These are phyloP conservation scores for Ginglymostoma cirratum DNA, from an alignment of 2,113 vertebrate species.

Conservation along the genomic window DNA sequence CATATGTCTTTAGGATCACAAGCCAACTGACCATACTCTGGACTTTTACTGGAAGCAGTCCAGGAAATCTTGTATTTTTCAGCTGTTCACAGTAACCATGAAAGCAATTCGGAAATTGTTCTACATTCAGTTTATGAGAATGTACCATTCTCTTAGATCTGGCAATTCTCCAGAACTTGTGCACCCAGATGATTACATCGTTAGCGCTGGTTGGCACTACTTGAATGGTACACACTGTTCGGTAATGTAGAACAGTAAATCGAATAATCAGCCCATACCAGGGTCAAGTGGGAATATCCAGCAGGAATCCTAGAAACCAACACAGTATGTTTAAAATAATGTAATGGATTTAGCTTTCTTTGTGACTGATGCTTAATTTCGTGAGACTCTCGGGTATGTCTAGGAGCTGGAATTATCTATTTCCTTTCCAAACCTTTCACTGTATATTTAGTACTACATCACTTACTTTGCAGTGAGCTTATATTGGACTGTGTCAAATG, in stretches of 20 bases:
- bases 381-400: neutral
- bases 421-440: neutral
- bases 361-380: neutral
- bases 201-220: neutral
- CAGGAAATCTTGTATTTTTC: constrained; percentile 2
- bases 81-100: neutral
- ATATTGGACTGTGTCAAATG: neutral
- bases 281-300: neutral
- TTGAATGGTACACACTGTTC: neutral
- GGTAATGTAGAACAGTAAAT: neutral
- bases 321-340: neutral
- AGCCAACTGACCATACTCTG: neutral
- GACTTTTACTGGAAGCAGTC: neutral
- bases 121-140: neutral
- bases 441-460: neutral
- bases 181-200: constrained; percentile 19
- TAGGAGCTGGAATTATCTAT: neutral
- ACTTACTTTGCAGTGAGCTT: neutral
- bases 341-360: neutral
- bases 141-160: neutral
- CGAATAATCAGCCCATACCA: neutral
- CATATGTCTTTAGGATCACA: constrained; percentile 11
- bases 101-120: neutral
- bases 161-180: neutral
- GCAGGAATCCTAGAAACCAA: neutral